Conservation (phyloP, 1,140 invertebrate species). For the Mylabris phalerata region DNA sequence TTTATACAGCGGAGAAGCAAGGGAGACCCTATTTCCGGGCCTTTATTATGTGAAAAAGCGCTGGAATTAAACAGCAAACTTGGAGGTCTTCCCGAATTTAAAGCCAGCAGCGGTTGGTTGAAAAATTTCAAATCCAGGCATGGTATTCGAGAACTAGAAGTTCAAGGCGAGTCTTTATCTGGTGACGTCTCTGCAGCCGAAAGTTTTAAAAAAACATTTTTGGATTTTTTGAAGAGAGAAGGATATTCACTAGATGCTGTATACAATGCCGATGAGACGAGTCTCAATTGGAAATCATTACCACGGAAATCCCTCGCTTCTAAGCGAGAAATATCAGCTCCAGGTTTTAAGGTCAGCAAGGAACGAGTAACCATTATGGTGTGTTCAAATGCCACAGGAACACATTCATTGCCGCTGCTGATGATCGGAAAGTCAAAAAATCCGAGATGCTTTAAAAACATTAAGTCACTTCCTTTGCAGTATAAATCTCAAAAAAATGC, state of each 20-base stretch:
- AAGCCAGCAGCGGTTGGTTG: slow-evolving; percentile 2
- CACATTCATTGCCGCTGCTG: too few species aligned
- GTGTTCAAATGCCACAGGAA: too few species aligned
- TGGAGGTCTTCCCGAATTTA: not conserved
- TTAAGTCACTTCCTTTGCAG: slow-evolving; percentile 32
- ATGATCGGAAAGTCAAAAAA: too few species aligned
- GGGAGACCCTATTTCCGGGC: not conserved
- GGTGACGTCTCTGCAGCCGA: not conserved
- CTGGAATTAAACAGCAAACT: not conserved
- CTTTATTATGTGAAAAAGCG: slow-evolving; percentile 5
- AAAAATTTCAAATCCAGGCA: not conserved
- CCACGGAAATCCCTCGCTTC: slow-evolving; percentile 35
- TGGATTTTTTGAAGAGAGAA: not conserved
- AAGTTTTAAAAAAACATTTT: not conserved
- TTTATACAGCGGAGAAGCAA: slow-evolving; percentile 1
- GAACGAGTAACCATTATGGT: not conserved
- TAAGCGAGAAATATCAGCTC: slow-evolving; percentile 28
- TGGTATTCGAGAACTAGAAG: not conserved
- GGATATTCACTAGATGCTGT: slow-evolving; percentile 27
- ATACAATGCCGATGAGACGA: slow-evolving; percentile 41
- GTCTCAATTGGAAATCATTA: slow-evolving; percentile 38
- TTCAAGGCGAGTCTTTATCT: not conserved
- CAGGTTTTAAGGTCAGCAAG: not conserved
- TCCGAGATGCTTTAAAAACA: slow-evolving; percentile 30
- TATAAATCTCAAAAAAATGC: slow-evolving; percentile 33